Percentiles rank a stretch among this genome's conserved stretches.
Evolutionary conservation across 1,140 invertebrate genomes (phyloP).

Genomic region (Nomia melanderi): DNA sequence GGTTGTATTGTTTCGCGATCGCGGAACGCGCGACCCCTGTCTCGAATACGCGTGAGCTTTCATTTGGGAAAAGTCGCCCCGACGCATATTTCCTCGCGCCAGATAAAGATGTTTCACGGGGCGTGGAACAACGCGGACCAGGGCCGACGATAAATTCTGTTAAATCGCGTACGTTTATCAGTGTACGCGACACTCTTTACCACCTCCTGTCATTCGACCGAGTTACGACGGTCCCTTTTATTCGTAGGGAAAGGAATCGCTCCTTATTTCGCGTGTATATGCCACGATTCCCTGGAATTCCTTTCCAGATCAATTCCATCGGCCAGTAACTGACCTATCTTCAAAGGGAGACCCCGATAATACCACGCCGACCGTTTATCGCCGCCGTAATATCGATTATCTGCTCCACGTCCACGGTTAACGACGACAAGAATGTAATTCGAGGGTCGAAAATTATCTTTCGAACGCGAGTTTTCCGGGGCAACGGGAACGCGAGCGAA

Average conservation of each 20-base stretch:
- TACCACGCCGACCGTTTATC: constrained; percentile 21
- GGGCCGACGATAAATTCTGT: constrained; percentile 27
- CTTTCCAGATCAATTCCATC: constrained; percentile 13
- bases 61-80: not conserved
- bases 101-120: constrained; percentile 2
- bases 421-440: constrained; percentile 11
- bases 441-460: constrained; percentile 28
- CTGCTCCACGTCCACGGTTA: constrained; percentile 19
- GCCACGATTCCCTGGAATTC: constrained; percentile 23
- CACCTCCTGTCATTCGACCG: constrained; percentile 35
- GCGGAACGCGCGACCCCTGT: too few relatives aligned
- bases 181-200: constrained; percentile 37
- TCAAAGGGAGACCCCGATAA: constrained; percentile 29
- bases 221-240: constrained; percentile 28
- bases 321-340: constrained; percentile 40
- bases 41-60: not conserved
- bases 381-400: constrained; percentile 47
- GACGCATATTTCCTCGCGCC: constrained; percentile 2
- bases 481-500: too few relatives aligned
- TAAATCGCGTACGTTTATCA: constrained; percentile 43
- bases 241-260: constrained; percentile 30
- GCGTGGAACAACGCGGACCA: constrained; percentile 9
- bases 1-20: not conserved
- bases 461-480: not conserved
- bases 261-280: constrained; percentile 17